Evolutionary conservation across 2,113 vertebrate genomes (phyloP).

Genomic region (Romanogobio albipinnatus): DNA sequence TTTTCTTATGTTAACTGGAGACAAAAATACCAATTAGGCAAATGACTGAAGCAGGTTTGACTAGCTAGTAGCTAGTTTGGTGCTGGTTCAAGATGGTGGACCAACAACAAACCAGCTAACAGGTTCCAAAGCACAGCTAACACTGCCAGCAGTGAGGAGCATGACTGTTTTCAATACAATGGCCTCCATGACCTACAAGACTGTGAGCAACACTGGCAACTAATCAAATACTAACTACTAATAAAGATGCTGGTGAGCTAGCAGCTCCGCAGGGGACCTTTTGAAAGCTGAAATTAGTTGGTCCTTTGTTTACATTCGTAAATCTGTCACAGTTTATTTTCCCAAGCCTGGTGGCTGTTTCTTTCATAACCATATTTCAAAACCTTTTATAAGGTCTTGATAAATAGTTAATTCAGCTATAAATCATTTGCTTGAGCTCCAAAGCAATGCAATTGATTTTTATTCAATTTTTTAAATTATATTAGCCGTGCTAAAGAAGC

Average conservation of each 20-base stretch:
- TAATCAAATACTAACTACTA: slow-evolving; percentile 18
- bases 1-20: neutral
- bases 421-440: slow-evolving; percentile 55
- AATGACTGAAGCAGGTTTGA: neutral
- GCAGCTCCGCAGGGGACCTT: slow-evolving; percentile 10
- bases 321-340: slow-evolving; percentile 32
- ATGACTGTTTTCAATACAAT: neutral
- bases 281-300: slow-evolving; percentile 26
- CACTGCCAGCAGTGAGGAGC: neutral
- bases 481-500: slow-evolving; percentile 21
- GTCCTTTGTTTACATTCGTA: slow-evolving; percentile 35
- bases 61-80: neutral
- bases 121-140: neutral
- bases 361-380: slow-evolving; percentile 58
- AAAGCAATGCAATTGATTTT: slow-evolving; percentile 50
- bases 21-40: neutral
- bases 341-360: slow-evolving; percentile 51
- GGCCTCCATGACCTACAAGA: neutral
- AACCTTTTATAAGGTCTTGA: slow-evolving; percentile 63
- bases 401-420: slow-evolving; percentile 60
- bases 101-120: neutral
- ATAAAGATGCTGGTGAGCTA: slow-evolving; percentile 15
- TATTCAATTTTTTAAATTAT: slow-evolving; percentile 50
- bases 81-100: neutral
- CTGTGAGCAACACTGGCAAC: slow-evolving; percentile 9